These are phyloP conservation scores for Mactra quadrangularis DNA, from an alignment of 1,140 invertebrate species.

Conservation along the genomic window DNA sequence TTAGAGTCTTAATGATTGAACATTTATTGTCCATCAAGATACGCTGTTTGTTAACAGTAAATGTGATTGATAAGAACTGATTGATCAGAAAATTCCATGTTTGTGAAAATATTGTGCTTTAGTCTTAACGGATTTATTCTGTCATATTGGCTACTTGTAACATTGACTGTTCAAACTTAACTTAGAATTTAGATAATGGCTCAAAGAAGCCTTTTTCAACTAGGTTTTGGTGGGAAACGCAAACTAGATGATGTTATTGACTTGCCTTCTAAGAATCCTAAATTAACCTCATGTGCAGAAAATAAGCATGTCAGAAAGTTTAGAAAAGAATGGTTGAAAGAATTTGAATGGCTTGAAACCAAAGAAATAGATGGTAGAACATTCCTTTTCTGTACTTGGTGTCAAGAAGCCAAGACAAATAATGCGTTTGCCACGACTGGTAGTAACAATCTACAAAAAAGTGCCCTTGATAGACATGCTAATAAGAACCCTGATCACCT, in stretches of 20 bases:
- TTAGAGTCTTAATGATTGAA: too few relatives aligned
- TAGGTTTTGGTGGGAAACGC: not conserved
- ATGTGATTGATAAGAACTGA: too few relatives aligned
- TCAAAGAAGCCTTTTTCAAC: constrained; percentile 2
- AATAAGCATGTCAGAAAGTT: constrained; percentile 19
- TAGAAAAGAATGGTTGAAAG: constrained; percentile 11
- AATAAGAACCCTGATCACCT: constrained; percentile 6
- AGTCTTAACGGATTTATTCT: too few relatives aligned
- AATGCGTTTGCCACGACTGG: constrained; percentile 3
- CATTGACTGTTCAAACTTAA: too few relatives aligned
- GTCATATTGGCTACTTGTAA: too few relatives aligned
- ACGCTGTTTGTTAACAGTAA: too few relatives aligned
- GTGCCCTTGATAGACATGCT: not conserved
- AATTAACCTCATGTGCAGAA: not conserved
- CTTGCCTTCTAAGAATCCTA: not conserved
- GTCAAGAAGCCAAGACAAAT: constrained; percentile 5
- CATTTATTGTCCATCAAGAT: too few relatives aligned
- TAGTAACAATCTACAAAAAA: constrained; percentile 9
- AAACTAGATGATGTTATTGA: not conserved
- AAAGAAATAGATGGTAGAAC: not conserved
- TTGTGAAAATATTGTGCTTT: too few relatives aligned
- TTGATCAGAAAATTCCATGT: too few relatives aligned
- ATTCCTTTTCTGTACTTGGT: constrained; percentile 13
- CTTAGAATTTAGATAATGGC: not conserved
- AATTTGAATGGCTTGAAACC: constrained; percentile 28